A percentile compares a stretch with the other conserved stretches of the same genome.
These are phyloP conservation scores for Psittacula derbiana DNA, from an alignment of 2,797 vertebrate species.

Conservation along the genomic window DNA sequence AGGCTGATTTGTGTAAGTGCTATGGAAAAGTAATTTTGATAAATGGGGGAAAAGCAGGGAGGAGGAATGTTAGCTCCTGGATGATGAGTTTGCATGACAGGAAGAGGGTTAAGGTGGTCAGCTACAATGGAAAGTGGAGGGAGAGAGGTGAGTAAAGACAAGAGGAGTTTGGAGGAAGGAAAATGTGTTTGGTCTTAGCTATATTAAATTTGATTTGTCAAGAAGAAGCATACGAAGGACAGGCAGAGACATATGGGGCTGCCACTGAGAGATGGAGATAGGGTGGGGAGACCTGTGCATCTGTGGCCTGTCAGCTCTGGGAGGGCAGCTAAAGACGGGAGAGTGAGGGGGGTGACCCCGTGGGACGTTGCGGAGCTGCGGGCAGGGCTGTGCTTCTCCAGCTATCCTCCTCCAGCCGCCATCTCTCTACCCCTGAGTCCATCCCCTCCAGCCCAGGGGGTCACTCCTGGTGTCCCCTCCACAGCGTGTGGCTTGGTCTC, in stretches of 20 bases:
- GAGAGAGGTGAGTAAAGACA: neutral
- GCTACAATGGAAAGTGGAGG: neutral
- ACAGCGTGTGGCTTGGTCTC: neutral
- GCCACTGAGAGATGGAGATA: neutral
- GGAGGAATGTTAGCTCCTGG: neutral
- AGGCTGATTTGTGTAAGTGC: neutral
- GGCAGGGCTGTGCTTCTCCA: neutral
- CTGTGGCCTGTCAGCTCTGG: neutral
- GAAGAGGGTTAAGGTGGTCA: neutral
- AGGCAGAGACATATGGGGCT: neutral
- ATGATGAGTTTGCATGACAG: neutral
- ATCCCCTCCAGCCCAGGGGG: neutral
- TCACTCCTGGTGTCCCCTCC: neutral
- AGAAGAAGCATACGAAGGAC: neutral
- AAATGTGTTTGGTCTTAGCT: neutral
- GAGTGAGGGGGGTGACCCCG: neutral
- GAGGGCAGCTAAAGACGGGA: neutral
- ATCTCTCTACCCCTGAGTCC: neutral
- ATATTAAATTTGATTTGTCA: neutral
- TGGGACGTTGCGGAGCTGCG: rapidly evolving
- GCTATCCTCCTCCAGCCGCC: neutral
- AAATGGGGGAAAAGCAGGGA: neutral
- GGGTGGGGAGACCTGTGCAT: neutral
- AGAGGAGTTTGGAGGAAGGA: neutral
- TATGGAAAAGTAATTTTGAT: neutral